Base-by-base conservation (phyloP, 2,113 vertebrate genomes). In the Cephalopholis sonnerati region DNA sequence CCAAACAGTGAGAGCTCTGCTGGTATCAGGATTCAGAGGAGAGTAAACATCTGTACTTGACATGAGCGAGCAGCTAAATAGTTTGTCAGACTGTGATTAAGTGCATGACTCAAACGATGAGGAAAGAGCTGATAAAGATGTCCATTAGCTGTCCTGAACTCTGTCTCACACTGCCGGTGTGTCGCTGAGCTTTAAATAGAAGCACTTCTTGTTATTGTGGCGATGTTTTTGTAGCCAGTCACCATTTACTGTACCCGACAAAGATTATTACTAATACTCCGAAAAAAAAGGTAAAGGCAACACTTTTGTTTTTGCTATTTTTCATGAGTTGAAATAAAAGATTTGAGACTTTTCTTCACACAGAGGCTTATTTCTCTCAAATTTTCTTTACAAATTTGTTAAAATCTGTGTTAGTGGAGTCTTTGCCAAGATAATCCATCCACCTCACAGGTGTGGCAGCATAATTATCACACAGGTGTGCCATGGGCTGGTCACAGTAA, bases 41-140 rank as follows among this genome's bases (percentile, higher is more conserved):
- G 70, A 77, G 78, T 46, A 87, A 91, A 92, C 92, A 89, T 90
- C 88, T 90, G 83, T 24, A 32, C 74, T 57, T 66, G 89, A 91
- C 87, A 54, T 48, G 77, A 61, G 67, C 20, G 46, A 72, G 18
- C 4, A n/a, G 78, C 86, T 91, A 92, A 65, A 92, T 92, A 88
- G 90, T 69, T 85, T 83, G 87, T 88, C 87, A 82, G 91, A 77
- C 84, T 79, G 81, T 77, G 87, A 92, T 76, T 76, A 85, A 82
- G 72, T 81, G 82, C 74, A 48, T 50, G 74, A 81, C 46, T 77
- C 51, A 53, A 63, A 79, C 82, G 70, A 29, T 27, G 64, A 91
- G 85, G 69, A 69, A 29, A 59, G 77, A 1, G 5, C 84, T 76
- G 88, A 94, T 92, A 86, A 87, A 85, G 77, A 81, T 2, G 63